A percentile compares a stretch with the other conserved stretches of the same genome.
These are phyloP conservation scores for Gadopsis marmoratus DNA, from an alignment of 2,797 vertebrate species.

Conservation along the genomic window DNA sequence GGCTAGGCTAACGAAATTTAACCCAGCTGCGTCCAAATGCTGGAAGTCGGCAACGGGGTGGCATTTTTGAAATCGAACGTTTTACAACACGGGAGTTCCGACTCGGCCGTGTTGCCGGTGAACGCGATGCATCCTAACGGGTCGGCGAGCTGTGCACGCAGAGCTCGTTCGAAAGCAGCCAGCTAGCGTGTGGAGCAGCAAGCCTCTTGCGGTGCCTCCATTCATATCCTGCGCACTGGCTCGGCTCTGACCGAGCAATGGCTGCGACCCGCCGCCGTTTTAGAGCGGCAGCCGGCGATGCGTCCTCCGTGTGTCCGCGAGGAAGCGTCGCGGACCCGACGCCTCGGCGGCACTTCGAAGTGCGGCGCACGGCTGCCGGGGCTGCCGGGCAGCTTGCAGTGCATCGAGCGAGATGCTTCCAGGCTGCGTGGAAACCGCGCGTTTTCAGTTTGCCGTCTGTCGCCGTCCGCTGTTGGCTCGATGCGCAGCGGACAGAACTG, in stretches of 20 bases:
- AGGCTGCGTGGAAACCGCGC: slow-evolving; percentile 77
- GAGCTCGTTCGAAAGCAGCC: slow-evolving; percentile 68
- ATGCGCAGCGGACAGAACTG: slow-evolving; percentile 7
- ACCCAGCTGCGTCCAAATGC: slow-evolving; percentile 66
- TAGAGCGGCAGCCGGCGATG: slow-evolving; percentile 38
- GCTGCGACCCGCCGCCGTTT: slow-evolving; percentile 67
- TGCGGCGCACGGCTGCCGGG: not conserved
- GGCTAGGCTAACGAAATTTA: slow-evolving; percentile 81
- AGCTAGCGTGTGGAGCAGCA: slow-evolving; percentile 79
- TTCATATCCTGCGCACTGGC: slow-evolving; percentile 84
- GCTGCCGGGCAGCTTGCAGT: too few species aligned
- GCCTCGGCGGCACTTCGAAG: not conserved
- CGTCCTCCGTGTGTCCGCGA: not conserved
- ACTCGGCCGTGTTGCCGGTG: not conserved
- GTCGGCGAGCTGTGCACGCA: slow-evolving; percentile 44
- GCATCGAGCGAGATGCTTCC: too few species aligned
- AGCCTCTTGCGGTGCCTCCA: slow-evolving; percentile 77
- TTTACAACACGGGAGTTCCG: slow-evolving; percentile 13
- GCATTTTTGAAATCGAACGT: slow-evolving; percentile 15
- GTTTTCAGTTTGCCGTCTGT: slow-evolving; percentile 79
- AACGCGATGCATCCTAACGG: not conserved
- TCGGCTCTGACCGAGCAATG: slow-evolving; percentile 68
- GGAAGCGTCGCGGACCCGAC: not conserved
- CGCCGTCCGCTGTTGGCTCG: slow-evolving; percentile 46
- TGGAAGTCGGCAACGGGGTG: slow-evolving; percentile 32